A percentile compares a stretch with the other conserved stretches of the same genome.
phyloP scores from a whole-genome alignment of 2,888 invertebrate genomes.

The Xestia ashworthii region DNA sequence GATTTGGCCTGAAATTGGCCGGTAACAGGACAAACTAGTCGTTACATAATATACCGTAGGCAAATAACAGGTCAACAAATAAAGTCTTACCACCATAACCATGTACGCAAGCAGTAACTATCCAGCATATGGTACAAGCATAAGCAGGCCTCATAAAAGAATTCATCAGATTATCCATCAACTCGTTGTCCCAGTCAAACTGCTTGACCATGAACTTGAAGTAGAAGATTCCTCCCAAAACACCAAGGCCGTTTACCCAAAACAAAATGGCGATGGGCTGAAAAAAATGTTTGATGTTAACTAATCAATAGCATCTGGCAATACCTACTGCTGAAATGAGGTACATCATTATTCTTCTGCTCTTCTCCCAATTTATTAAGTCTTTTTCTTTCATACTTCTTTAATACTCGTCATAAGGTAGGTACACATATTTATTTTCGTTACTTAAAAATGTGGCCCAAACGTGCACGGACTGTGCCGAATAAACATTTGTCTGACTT shows the following conservation, averaged over 20 bases:
- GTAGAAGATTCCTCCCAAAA: conserved; percentile 8
- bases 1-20: too few relatives aligned
- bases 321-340: neutral
- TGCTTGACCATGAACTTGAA: conserved; percentile 8
- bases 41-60: too few relatives aligned
- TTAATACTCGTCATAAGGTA: too few relatives aligned
- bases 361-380: too few relatives aligned
- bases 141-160: conserved; percentile 75
- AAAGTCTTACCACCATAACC: conserved; percentile 16
- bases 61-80: neutral
- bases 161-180: conserved; percentile 42
- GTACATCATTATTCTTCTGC: too few relatives aligned
- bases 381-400: too few relatives aligned
- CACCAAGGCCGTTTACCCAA: conserved; percentile 3
- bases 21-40: too few relatives aligned
- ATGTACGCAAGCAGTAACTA: conserved; percentile 75
- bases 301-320: neutral
- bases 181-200: neutral
- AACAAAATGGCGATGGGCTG: conserved; percentile 16
- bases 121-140: conserved; percentile 74
- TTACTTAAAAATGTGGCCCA: neutral
- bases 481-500: too few relatives aligned
- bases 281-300: neutral
- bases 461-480: too few relatives aligned
- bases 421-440: neutral